These are phyloP conservation scores for Halocaridina rubra DNA, from an alignment of 2,888 invertebrate genomes.

Conservation along the genomic window DNA sequence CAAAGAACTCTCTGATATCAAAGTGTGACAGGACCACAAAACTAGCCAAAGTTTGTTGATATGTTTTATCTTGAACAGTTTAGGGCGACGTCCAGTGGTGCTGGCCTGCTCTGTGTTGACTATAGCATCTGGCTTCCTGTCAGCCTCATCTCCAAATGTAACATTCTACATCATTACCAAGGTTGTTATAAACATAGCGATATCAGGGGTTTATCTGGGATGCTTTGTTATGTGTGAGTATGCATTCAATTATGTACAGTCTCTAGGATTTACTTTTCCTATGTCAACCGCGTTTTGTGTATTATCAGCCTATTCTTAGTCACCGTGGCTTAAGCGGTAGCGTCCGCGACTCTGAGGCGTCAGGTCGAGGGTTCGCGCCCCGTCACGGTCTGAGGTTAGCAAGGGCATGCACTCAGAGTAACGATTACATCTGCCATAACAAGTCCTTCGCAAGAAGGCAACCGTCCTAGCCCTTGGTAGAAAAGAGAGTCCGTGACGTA, in stretches of 20 bases:
- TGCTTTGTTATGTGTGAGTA: slow-evolving; percentile 15
- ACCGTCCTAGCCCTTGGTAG: no score
- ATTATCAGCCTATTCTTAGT: no score
- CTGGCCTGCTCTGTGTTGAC: neutral
- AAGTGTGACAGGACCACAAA: neutral
- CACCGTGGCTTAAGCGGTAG: no score
- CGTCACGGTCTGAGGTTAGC: no score
- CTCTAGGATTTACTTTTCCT: no score
- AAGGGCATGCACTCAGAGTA: no score
- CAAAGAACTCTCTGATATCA: neutral
- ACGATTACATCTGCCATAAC: no score
- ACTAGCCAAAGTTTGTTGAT: neutral
- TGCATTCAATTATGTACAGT: neutral
- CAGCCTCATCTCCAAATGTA: neutral
- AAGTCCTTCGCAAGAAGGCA: no score
- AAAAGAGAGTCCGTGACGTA: no score
- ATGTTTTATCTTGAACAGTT: neutral
- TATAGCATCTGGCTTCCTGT: neutral
- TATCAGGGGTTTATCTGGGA: neutral
- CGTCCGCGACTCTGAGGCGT: no score
- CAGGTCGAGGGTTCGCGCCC: no score
- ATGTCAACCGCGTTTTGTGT: no score
- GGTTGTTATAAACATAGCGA: neutral
- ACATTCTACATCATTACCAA: neutral
- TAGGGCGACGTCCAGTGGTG: neutral